Evolutionary conservation across 1,140 invertebrate species (phyloP).

Genomic region (Maniola jurtina): DNA sequence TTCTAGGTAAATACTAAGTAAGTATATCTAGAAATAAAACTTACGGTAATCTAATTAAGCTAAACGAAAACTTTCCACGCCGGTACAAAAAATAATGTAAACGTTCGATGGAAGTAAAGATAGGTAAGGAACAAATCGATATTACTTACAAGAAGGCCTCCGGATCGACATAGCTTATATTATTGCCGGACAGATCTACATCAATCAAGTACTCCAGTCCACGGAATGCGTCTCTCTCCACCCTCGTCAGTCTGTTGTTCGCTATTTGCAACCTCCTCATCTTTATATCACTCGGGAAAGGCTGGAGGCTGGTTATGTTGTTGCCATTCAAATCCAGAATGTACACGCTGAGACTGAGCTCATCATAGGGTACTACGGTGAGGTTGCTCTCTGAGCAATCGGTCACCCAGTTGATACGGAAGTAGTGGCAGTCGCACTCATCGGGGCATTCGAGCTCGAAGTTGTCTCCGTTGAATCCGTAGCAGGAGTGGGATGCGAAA

Average conservation of each 20-base stretch:
- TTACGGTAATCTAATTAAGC: no score
- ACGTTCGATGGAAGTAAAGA: neutral
- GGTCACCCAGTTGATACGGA: constrained; percentile 87
- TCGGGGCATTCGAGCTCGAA: constrained; percentile 84
- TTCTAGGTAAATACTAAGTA: no score
- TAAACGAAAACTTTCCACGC: no score
- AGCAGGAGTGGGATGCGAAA: constrained; percentile 32
- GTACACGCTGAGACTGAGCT: constrained; percentile 85
- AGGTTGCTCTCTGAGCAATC: constrained; percentile 88
- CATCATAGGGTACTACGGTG: constrained; percentile 83
- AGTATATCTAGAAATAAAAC: no score
- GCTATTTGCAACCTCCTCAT: constrained; percentile 85
- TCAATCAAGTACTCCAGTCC: constrained; percentile 84
- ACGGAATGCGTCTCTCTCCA: constrained; percentile 81
- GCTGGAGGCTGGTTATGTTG: constrained; percentile 79
- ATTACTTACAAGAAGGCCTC: constrained; percentile 84
- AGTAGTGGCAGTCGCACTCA: constrained; percentile 87
- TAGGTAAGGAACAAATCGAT: neutral
- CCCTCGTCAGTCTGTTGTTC: constrained; percentile 81
- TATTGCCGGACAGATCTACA: constrained; percentile 84
- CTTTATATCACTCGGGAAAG: constrained; percentile 84
- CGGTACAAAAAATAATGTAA: no score
- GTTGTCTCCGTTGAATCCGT: constrained; percentile 80
- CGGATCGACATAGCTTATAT: constrained; percentile 81
- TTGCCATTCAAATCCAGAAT: constrained; percentile 86